phyloP scores from a whole-genome alignment of 2,888 invertebrate species.

The Nysson spinosus region DNA sequence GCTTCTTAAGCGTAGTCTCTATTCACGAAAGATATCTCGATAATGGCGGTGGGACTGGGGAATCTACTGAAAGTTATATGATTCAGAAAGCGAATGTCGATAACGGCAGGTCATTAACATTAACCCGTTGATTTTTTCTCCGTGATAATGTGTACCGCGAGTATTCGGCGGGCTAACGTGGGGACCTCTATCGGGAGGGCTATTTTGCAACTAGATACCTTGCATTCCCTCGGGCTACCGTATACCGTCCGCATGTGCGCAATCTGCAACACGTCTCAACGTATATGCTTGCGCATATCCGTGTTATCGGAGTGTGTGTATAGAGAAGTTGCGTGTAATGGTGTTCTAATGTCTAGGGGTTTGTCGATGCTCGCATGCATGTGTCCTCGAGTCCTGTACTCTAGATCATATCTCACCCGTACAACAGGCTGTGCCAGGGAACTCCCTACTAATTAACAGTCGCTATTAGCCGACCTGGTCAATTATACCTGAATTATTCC shows the following conservation, averaged over 20 bases:
- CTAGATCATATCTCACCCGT: constrained; percentile 59
- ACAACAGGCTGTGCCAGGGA: constrained; percentile 35
- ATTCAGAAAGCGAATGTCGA: not conserved
- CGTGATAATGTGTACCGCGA: constrained; percentile 18
- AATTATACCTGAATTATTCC: constrained; percentile 67
- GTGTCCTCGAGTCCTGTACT: constrained; percentile 27
- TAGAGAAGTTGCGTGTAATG: not conserved
- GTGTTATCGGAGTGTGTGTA: not conserved
- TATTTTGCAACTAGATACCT: constrained; percentile 58
- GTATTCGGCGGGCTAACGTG: not conserved
- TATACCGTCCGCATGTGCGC: constrained; percentile 39
- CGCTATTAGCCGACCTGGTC: constrained; percentile 63
- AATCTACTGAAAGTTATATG: not conserved
- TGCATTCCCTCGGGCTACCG: constrained; percentile 55
- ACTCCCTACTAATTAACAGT: constrained; percentile 63
- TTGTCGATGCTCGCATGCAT: constrained; percentile 19
- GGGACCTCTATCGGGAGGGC: constrained; percentile 32
- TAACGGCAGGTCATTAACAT: constrained; percentile 20
- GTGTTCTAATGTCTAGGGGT: constrained; percentile 17
- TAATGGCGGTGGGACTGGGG: too few species aligned
- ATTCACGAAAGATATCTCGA: too few species aligned
- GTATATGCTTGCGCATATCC: constrained; percentile 1
- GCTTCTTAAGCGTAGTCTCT: too few species aligned
- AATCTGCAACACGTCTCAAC: constrained; percentile 43
- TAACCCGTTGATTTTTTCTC: constrained; percentile 38